phyloP scores from a whole-genome alignment of 2,113 vertebrate genomes.

The Fulmarus glacialis region DNA sequence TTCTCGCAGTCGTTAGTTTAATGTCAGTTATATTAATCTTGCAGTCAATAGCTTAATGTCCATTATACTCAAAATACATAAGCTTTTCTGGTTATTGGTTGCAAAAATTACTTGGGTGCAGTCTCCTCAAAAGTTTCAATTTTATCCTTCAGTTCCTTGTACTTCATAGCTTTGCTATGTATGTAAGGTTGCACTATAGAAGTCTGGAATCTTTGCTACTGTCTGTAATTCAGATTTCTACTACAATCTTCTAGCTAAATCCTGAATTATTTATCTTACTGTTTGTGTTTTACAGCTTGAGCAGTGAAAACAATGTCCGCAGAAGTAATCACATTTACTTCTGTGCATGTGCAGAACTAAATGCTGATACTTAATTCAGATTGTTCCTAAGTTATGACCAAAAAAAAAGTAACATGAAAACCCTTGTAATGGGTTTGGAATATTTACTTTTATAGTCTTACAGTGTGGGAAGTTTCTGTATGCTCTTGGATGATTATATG shows the following conservation, averaged over 20 bases:
- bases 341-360: not conserved
- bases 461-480: not conserved
- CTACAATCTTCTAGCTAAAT: not conserved
- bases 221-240: not conserved
- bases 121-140: not conserved
- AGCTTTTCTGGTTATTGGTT: not conserved
- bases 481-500: not conserved
- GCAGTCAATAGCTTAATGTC: not conserved
- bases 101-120: not conserved
- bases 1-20: not conserved
- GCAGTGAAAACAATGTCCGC: not conserved
- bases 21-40: not conserved
- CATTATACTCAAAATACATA: not conserved
- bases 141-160: not conserved
- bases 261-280: not conserved
- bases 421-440: not conserved
- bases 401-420: not conserved
- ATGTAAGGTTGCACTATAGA: not conserved
- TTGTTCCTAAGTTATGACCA: not conserved
- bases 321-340: not conserved
- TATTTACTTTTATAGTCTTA: not conserved
- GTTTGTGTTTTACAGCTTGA: not conserved
- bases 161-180: not conserved
- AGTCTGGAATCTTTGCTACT: not conserved
- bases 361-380: not conserved